phyloP scores from a whole-genome alignment of 2,888 invertebrate species.

The Andricus quercusramuli region DNA sequence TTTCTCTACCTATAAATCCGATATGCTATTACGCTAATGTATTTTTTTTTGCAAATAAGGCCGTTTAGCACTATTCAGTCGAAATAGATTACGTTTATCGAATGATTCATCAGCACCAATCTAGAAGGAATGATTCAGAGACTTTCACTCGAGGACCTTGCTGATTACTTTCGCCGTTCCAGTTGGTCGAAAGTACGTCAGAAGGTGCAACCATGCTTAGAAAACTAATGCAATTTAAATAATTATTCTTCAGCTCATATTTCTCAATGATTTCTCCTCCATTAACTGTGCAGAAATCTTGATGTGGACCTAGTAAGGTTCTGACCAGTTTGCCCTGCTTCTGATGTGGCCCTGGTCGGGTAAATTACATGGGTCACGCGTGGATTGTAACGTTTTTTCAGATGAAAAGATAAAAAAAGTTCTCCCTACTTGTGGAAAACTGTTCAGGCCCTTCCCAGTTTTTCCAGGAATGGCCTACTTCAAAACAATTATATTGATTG shows the following conservation, averaged over 20 bases:
- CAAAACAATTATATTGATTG: too few species aligned
- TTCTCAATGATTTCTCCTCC: not conserved
- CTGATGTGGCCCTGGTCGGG: too few species aligned
- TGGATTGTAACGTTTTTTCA: too few species aligned
- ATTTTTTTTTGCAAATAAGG: constrained; percentile 18
- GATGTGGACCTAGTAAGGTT: too few species aligned
- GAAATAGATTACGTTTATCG: constrained; percentile 43
- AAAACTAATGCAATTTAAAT: constrained; percentile 12
- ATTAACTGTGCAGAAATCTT: not conserved
- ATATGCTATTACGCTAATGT: not conserved
- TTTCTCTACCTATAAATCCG: not conserved
- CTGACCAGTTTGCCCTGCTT: too few species aligned
- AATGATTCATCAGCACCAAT: constrained; percentile 48
- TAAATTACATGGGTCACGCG: too few species aligned
- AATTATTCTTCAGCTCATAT: not conserved
- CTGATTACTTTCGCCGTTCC: constrained; percentile 51
- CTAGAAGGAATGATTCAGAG: constrained; percentile 47
- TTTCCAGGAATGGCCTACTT: too few species aligned
- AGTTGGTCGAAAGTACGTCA: constrained; percentile 47
- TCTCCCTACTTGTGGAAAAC: too few species aligned
- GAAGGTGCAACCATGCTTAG: not conserved
- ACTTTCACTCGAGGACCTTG: constrained; percentile 53
- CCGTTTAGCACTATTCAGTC: constrained; percentile 17
- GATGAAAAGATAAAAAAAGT: too few species aligned
- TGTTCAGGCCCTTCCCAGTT: too few species aligned